Evolutionary conservation across 2,888 invertebrate species (phyloP), one percentile per base, ranked within the genome.

Genomic region (Drosophila stalkeri): DNA sequence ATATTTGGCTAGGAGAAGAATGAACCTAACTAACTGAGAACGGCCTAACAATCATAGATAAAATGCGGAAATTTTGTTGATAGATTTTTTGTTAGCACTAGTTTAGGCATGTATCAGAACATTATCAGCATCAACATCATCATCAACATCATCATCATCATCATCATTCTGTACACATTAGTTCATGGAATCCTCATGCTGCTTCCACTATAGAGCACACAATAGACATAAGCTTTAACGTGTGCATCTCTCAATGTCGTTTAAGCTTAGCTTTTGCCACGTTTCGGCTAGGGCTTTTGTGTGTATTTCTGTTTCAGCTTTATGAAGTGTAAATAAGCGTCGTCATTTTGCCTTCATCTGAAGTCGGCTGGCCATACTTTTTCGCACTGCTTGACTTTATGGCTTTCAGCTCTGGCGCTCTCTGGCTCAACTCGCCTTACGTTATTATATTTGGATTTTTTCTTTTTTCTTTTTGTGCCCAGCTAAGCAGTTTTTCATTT

Each of bases 271-370:
- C 59, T 66, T 66, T 59, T 18, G 41, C 41, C 56, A 35, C 49
- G 39, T 35, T 61, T 69, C 51, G 31, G 11, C 41, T 18, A 43
- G 37, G 56, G 71, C 63, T 73, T 73, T 82, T 75, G 35, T 73
- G 4, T 27, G 27, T n/a, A n/a, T 27, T 27, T 27, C 27, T 27
- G 78, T 72, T 81, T 69, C 74, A 70, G 81, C 71, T 81, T 82
- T 87, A 85, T 87, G 77, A 85, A 87, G 84, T 87, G 84, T 85
- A 87, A 85, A 85, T 87, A 87, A 85, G 81, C 86, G 68, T 77
- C 79, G 68, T 79, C 79, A 85, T 84, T 86, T 84, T 85, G 80
- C 84, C 49, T 7, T 4, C 47, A 75, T 75, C 75, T 66, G 57
- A 68, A 49, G 18, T 51, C 43, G 18, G 49, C 43, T 16, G 18